Base-by-base conservation (phyloP, 1,140 invertebrate species). In the Agrilus planipennis region DNA sequence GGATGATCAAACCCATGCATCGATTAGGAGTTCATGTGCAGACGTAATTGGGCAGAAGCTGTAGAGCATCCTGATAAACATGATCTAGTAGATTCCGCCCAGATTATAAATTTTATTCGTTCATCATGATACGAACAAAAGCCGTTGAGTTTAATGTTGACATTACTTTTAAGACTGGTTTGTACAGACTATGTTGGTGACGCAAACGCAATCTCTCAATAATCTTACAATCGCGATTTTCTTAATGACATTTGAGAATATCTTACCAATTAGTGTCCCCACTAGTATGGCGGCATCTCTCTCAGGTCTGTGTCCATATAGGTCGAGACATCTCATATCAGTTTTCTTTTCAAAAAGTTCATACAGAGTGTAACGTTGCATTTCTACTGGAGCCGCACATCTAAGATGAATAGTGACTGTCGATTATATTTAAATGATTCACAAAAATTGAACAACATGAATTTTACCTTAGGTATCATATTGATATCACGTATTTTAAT, bases 221-320 rank as follows among this genome's bases (percentile, higher is more conserved):
- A n/a, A n/a, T n/a, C n/a, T n/a, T n/a, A n/a, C n/a, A 4, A 30
- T n/a, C 9, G 25, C 5, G 5, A 38, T 4, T 14, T 27, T 16
- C n/a, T 25, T 25, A 25, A n/a, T n/a, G n/a, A n/a, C n/a, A n/a
- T n/a, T n/a, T n/a, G n/a, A 17, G 15, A 17, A 4, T 17, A 15
- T 6, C 14, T n/a, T 41, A 70, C 76, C 75, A 19, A 82, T 71
- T 5, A 85, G 59, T 3, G 81, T 60, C 0, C 77, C 76, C 1
- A 85, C 60, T 20, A 85, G 67, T 9, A 84, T 61, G 6, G 69
- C 61, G 1, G 72, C 77, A 47, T 80, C 79, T 20, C 58, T 70
- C 52, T 81, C 76, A 0, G 79, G 76, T 18, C 64, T 55, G 7
- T 71, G 62, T 0, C 70, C 72, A 46, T 79, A 76, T 3, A 62